Percentiles rank a stretch among this genome's conserved stretches.
Conservation (phyloP, 2,113 vertebrate genomes). For the Andinoacara biseriatus region DNA sequence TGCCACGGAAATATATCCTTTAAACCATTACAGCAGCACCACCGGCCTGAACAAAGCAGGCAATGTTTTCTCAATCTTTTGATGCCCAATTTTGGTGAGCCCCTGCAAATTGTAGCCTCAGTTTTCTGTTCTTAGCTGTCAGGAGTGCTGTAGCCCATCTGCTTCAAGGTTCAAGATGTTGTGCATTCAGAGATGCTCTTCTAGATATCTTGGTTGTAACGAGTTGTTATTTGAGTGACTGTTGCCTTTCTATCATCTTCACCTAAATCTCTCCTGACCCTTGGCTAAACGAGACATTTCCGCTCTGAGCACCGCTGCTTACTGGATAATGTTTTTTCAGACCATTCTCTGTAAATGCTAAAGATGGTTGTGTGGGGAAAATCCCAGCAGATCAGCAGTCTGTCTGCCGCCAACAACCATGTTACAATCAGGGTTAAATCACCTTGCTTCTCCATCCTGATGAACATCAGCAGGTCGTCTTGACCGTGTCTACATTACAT, state of each 20-base stretch:
- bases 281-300: background rate
- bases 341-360: background rate
- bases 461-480: background rate
- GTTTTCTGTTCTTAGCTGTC: background rate
- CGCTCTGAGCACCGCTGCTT: too few relatives aligned
- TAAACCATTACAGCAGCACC: too few relatives aligned
- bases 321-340: background rate
- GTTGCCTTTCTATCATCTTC: too few relatives aligned
- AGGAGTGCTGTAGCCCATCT: background rate
- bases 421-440: background rate
- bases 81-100: background rate
- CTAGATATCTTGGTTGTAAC: too few relatives aligned
- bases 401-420: background rate
- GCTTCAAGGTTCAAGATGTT: too few relatives aligned
- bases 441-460: background rate
- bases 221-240: too few relatives aligned
- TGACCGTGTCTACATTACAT: background rate
- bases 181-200: too few relatives aligned
- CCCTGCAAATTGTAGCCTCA: accelerated
- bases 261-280: background rate
- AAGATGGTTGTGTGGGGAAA: background rate
- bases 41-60: too few relatives aligned
- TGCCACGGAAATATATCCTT: too few relatives aligned
- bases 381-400: background rate
- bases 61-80: accelerated